A percentile compares a stretch with the other conserved stretches of the same genome.
Conservation (phyloP, 2,888 invertebrate genomes). For the Pyrochroa serraticornis region DNA sequence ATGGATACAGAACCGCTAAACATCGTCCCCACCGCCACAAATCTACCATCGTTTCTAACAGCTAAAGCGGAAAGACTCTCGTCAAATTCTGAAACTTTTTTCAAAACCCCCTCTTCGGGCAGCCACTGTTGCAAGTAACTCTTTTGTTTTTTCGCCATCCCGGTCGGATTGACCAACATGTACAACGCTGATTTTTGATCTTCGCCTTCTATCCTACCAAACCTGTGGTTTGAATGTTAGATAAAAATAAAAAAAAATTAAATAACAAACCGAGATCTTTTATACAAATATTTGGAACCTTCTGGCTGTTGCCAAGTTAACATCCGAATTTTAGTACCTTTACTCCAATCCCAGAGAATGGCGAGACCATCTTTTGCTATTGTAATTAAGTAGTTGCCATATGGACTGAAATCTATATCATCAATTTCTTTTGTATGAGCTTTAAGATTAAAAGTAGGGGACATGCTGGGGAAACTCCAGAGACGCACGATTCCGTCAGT, state of each 20-base stretch:
- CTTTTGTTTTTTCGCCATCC: slow-evolving; percentile 71
- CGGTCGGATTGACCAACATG: slow-evolving; percentile 80
- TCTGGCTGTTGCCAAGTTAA: slow-evolving; percentile 79
- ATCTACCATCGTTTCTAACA: slow-evolving; percentile 89
- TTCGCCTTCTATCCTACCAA: slow-evolving; percentile 74
- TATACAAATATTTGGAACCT: slow-evolving; percentile 80
- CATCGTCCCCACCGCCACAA: slow-evolving; percentile 92
- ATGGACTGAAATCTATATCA: slow-evolving; percentile 89
- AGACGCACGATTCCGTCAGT: slow-evolving; percentile 85
- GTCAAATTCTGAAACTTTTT: slow-evolving; percentile 65
- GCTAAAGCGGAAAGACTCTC: slow-evolving; percentile 86
- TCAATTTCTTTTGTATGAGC: slow-evolving; percentile 92
- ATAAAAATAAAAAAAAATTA: slow-evolving; percentile 5
- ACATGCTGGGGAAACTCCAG: slow-evolving; percentile 87
- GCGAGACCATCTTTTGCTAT: slow-evolving; percentile 88
- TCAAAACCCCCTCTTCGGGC: slow-evolving; percentile 65
- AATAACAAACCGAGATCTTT: slow-evolving; percentile 72
- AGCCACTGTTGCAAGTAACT: slow-evolving; percentile 85
- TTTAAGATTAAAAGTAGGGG: slow-evolving; percentile 70
- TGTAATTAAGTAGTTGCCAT: slow-evolving; percentile 76
- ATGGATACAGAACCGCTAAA: slow-evolving; percentile 90
- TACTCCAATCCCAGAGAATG: slow-evolving; percentile 76
- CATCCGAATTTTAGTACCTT: slow-evolving; percentile 70
- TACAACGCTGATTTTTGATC: slow-evolving; percentile 71
- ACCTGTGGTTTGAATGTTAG: slow-evolving; percentile 56